Evolutionary conservation across 2,888 invertebrate species (phyloP).

Genomic region (Apeira syringaria): DNA sequence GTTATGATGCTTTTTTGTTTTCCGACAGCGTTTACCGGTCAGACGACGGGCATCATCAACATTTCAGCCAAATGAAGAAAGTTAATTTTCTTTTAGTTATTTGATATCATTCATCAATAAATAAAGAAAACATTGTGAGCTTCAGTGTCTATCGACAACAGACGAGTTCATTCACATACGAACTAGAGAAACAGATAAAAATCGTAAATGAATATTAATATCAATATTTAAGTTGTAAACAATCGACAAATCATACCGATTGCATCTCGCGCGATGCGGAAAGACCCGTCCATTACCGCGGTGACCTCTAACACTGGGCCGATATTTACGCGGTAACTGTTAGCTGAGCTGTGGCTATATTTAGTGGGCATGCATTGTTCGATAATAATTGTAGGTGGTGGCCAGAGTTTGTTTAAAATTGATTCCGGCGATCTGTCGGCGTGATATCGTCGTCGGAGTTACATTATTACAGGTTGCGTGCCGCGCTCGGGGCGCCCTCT

Average conservation of each 20-base stretch:
- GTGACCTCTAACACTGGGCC: conserved; percentile 74
- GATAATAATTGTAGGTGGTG: conserved; percentile 78
- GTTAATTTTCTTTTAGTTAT: too few species aligned
- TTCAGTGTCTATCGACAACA: too few species aligned
- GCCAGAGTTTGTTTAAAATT: conserved; percentile 81
- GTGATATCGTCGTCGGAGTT: conserved; percentile 64
- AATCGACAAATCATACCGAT: conserved; percentile 81
- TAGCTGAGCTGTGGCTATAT: conserved; percentile 14
- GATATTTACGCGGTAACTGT: conserved; percentile 40
- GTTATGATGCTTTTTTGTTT: too few species aligned
- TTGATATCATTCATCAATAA: too few species aligned
- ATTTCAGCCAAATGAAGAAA: too few species aligned
- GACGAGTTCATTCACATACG: conserved; percentile 15
- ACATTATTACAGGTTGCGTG: conserved; percentile 63
- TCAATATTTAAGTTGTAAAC: conserved; percentile 77
- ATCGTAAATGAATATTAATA: conserved; percentile 78
- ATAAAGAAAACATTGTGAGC: too few species aligned
- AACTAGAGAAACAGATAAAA: conserved; percentile 50
- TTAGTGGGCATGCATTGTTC: conserved; percentile 72
- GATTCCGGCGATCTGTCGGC: conserved; percentile 72
- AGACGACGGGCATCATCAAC: too few species aligned
- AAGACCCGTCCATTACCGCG: conserved; percentile 70
- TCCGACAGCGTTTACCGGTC: too few species aligned
- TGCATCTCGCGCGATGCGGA: conserved; percentile 72
- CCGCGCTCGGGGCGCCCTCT: conserved; percentile 40